Evolutionary conservation across 2,113 vertebrate genomes (phyloP).

Genomic region (Grammatotria lemairii): DNA sequence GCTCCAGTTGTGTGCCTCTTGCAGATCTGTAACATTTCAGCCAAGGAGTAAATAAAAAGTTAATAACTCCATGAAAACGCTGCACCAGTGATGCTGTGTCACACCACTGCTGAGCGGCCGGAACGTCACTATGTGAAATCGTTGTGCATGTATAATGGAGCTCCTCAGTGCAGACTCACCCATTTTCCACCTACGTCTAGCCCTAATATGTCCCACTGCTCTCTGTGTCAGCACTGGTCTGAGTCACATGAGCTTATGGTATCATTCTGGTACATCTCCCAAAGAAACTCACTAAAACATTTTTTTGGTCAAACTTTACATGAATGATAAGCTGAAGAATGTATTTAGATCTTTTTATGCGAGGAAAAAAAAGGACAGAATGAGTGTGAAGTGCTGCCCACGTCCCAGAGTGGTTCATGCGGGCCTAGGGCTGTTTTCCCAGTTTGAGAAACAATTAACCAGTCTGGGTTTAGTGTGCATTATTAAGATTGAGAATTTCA

Average conservation of each 20-base stretch:
- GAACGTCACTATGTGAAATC: slow-evolving; percentile 3
- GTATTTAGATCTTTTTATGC: not conserved
- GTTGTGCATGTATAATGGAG: slow-evolving; percentile 2
- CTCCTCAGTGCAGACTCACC: not conserved
- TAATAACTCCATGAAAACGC: not conserved
- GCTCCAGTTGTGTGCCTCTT: not conserved
- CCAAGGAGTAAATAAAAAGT: not conserved
- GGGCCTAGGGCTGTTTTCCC: not conserved
- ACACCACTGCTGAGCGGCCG: not conserved
- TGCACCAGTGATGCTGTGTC: not conserved
- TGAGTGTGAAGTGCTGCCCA: not conserved
- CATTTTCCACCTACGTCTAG: not conserved
- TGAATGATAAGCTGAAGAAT: not conserved
- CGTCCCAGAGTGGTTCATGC: not conserved
- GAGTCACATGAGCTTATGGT: not conserved
- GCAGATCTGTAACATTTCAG: not conserved
- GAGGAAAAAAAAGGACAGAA: not conserved
- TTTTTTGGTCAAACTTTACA: not conserved
- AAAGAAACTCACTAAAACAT: not conserved
- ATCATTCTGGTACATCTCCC: not conserved
- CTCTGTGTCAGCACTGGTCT: not conserved
- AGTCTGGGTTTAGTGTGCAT: not conserved
- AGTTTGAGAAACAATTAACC: not conserved
- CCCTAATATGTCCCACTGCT: not conserved
- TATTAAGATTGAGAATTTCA: not conserved